Evolutionary conservation across 2,797 vertebrate species (phyloP).

Genomic region (Enteromius trimaculatus): DNA sequence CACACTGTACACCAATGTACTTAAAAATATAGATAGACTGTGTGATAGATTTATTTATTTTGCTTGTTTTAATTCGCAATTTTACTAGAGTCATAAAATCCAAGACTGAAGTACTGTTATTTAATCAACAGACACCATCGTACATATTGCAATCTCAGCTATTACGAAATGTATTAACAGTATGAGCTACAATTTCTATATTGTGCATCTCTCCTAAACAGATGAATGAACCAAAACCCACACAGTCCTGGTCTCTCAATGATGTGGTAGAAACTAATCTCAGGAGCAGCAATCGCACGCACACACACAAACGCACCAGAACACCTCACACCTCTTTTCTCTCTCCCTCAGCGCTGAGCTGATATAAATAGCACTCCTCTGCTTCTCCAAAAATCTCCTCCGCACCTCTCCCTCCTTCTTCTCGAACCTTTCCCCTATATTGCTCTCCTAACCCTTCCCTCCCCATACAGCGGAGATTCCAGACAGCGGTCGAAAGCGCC

Average conservation of each 20-base stretch:
- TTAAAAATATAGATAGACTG: neutral
- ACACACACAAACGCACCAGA: slow-evolving; percentile 47
- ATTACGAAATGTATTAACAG: too few relatives aligned
- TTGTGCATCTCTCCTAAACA: neutral
- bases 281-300: slow-evolving; percentile 16
- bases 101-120: neutral
- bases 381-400: slow-evolving; percentile 59
- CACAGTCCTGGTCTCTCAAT: slow-evolving; percentile 12
- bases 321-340: slow-evolving; percentile 64
- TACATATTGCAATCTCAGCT: neutral
- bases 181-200: neutral
- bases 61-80: neutral
- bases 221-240: slow-evolving; percentile 20
- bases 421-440: slow-evolving; percentile 60
- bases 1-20: neutral
- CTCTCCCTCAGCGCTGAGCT: slow-evolving; percentile 67
- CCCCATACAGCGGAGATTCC: slow-evolving; percentile 12
- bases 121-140: neutral
- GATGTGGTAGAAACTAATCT: slow-evolving; percentile 40
- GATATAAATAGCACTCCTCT: slow-evolving; percentile 79
- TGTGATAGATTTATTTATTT: too few relatives aligned
- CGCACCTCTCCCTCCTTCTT: slow-evolving; percentile 43
- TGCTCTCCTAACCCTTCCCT: slow-evolving; percentile 31
- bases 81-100: neutral
- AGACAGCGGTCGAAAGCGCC: slow-evolving; percentile 18